Evolutionary conservation across 2,113 vertebrate genomes (phyloP), one percentile per base, ranked within the genome.

Genomic region (Neogale vison): DNA sequence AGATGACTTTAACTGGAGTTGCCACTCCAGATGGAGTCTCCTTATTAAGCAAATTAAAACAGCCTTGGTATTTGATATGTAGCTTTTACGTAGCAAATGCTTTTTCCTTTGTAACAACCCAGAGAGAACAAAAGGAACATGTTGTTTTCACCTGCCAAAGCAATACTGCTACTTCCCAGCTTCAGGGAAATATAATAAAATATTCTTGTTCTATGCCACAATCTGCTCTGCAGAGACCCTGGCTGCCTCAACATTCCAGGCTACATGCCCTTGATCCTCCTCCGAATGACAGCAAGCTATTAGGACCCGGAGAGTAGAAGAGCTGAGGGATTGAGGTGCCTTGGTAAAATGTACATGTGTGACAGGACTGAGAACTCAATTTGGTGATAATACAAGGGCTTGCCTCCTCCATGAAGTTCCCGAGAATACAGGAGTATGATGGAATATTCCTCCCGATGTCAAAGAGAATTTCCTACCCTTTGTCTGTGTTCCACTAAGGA

Each of bases 41-140:
- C 79, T 90, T 39, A 67, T 23, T 72, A 80, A 95, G 79, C 12
- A 71, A 71, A 61, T 88, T 55, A 92, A 93, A 76, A 63, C 5
- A 50, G 67, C 47, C 47, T 55, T 65, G 72, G 67, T 74, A 94
- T 76, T 39, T 76, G 84, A 90, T 34, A 57, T 24, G n/a, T 13
- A 31, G 59, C n/a, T 80, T 92, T 88, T 81, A 94, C 5, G 17
- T 13, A 76, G 82, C 88, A 94, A 95, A 80, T 26, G 24, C 34
- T 55, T 95, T 80, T 87, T 85, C 84, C 36, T 94, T 94, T 34
- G 42, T 26, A 92, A 89, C 23, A 77, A 63, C 77, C 17, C 74
- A 83, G 26, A 71, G 29, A 67, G 88, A 92, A 63, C 39, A 21
- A 81, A 88, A 85, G 45, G 39, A 77, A 50, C 71, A 89, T 20